A percentile compares a stretch with the other conserved stretches of the same genome.
These are phyloP conservation scores for Ischnura elegans DNA, from an alignment of 2,888 invertebrate species.

Conservation along the genomic window DNA sequence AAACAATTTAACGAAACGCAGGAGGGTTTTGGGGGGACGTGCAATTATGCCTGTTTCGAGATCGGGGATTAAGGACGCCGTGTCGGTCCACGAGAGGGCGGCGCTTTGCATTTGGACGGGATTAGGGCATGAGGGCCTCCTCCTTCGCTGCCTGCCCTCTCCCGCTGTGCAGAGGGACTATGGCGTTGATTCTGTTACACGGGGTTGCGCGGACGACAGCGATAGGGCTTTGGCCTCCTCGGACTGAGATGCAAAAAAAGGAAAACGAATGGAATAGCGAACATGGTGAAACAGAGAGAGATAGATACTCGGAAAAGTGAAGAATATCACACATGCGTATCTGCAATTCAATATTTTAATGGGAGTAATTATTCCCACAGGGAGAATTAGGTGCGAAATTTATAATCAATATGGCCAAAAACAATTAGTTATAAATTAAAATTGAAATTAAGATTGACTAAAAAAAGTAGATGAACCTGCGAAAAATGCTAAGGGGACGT, in stretches of 20 bases:
- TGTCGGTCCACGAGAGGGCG: not conserved
- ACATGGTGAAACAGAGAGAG: not conserved
- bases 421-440: no score
- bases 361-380: no score
- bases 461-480: no score
- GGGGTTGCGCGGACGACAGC: not conserved
- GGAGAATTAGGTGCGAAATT: no score
- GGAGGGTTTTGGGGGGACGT: not conserved
- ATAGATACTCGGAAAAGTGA: no score
- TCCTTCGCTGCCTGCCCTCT: not conserved
- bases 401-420: no score
- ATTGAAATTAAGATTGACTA: no score
- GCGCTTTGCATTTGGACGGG: not conserved
- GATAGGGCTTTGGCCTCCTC: not conserved
- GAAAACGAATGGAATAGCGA: not conserved
- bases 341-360: no score
- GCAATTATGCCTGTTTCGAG: constrained; percentile 43
- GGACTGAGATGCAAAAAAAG: not conserved
- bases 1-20: constrained; percentile 18
- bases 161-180: not conserved
- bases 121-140: not conserved
- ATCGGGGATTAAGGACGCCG: not conserved
- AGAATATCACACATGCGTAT: no score
- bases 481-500: no score
- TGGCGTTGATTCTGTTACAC: not conserved